Evolutionary conservation across 2,888 invertebrate species (phyloP), one percentile per base, ranked within the genome.

Genomic region (Chaitophorus viminalis): DNA sequence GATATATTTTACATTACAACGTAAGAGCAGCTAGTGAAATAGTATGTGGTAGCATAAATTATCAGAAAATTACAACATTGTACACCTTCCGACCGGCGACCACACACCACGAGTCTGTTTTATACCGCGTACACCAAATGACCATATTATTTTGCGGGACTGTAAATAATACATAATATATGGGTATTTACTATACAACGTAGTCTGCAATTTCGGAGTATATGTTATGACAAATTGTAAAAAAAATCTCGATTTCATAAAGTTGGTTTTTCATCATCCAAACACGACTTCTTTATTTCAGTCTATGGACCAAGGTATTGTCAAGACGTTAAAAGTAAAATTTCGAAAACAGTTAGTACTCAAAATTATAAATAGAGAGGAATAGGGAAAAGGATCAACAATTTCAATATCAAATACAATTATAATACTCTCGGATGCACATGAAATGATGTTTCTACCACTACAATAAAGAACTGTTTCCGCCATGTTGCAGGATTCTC

Each of bases 291-390:
- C 72, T 18, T 5, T 72, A 33, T 18, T 72, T 18, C 72, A 33
- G 3, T 33, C 72, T 33, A 72, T 72, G 72, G 72, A 72, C 33
- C 72, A 72, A 72, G 72, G 33, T 33, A 72, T 72, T 72, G 18
- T 33, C 17, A 72, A 65, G 25, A 25, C 65, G 25, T 65, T 65
- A 65, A 65, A 65, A 65, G 52, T 52, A 52, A 52, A 52, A 52
- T 52, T 52, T 52, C 52, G 52, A 52, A 52, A 52, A 52, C 52
- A 65, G 25, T 25, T 65, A 8, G 65, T 72, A 72, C 29, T 72
- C 18, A 72, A 72, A 72, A 72, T 33, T 33, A 33, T 72, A 18
- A 68, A 68, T 8, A n/a, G 8, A 68, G 68, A 68, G 6, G 68
- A 68, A 68, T 29, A 68, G 29, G 68, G 68, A 68, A 68, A 68